Evolutionary conservation across 2,888 invertebrate species (phyloP), one percentile per base, ranked within the genome.

Genomic region (Zootermopsis nevadensis): DNA sequence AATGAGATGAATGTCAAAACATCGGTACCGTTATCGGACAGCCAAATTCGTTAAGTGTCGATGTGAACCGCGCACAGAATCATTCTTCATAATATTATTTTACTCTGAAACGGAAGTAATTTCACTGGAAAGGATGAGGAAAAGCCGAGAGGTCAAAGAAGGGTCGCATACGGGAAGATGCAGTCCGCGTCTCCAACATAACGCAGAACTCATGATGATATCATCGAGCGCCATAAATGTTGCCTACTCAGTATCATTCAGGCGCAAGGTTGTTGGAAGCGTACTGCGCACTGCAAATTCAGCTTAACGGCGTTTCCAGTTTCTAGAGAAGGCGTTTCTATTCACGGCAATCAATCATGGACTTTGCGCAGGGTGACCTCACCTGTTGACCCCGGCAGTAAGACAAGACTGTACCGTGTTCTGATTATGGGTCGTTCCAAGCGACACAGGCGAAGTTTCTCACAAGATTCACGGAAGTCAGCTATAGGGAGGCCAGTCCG

Each of bases 281-380:
- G 69, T 19, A 33, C 33, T 31, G 22, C 27, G 33, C 2, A 27
- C 27, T 66, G n/a, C 27, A 66, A 19, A 19, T 19, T 48, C 60
- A 8, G 12, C 69, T 33, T 69, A 69, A 69, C 69, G 7, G 69
- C 7, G 0, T 30, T 69, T 22, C 22, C 69, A 22, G 33, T 33
- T 69, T 69, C 69, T 10, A 33, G 33, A 27, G 6, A 27, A 33
- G 69, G 69, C 33, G 33, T 33, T 69, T 69, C 33, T 69, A 0
- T 69, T 69, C 33, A 33, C 69, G 19, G 69, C 69, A 69, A 69
- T 69, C 69, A 69, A 31, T 69, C 69, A 31, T 66, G n/a, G 19
- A n/a, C 27, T n/a, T 66, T 0, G 69, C 69, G 33, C 15, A 33
- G 69, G 4, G 31, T 22, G 69, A 31, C 69, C 31, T 69, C 8